Conservation (phyloP, 2,888 invertebrate genomes). For the Tenthredo notha region DNA sequence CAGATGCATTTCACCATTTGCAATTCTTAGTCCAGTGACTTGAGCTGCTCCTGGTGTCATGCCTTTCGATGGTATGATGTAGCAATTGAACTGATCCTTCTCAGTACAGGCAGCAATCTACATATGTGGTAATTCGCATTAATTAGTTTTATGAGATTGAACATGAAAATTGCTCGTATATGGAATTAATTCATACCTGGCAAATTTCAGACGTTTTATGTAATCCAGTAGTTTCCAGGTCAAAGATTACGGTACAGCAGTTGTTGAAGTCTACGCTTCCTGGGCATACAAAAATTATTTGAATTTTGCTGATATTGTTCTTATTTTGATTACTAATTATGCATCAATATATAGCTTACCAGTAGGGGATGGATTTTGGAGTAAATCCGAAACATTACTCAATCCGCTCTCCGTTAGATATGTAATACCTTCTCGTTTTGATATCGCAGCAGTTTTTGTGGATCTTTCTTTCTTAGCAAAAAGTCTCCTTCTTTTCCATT, state of each 20-base stretch:
- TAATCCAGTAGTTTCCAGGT: constrained; percentile 56
- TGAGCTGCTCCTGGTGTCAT: constrained; percentile 39
- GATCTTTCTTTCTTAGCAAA: constrained; percentile 53
- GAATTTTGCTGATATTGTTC: too few relatives aligned
- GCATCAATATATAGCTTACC: background rate
- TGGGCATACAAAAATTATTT: background rate
- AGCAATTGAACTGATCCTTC: constrained; percentile 46
- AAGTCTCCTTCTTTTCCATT: constrained; percentile 51
- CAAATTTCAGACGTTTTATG: constrained; percentile 53
- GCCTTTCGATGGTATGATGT: constrained; percentile 55
- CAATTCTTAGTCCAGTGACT: constrained; percentile 53
- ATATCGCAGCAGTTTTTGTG: constrained; percentile 25
- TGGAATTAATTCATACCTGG: constrained; percentile 47
- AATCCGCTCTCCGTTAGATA: constrained; percentile 56
- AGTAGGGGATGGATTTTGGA: background rate
- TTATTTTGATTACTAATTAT: background rate
- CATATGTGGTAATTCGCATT: too few relatives aligned
- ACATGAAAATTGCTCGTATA: too few relatives aligned
- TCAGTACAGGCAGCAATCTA: constrained; percentile 55
- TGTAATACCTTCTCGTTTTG: constrained; percentile 56
- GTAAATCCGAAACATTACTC: constrained; percentile 39
- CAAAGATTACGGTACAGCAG: constrained; percentile 50
- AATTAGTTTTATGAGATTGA: too few relatives aligned
- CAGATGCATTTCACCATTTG: constrained; percentile 50
- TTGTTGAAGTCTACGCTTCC: constrained; percentile 33